Base-by-base conservation (phyloP, 2,797 vertebrate genomes). In the Amphiprion clarkii region DNA sequence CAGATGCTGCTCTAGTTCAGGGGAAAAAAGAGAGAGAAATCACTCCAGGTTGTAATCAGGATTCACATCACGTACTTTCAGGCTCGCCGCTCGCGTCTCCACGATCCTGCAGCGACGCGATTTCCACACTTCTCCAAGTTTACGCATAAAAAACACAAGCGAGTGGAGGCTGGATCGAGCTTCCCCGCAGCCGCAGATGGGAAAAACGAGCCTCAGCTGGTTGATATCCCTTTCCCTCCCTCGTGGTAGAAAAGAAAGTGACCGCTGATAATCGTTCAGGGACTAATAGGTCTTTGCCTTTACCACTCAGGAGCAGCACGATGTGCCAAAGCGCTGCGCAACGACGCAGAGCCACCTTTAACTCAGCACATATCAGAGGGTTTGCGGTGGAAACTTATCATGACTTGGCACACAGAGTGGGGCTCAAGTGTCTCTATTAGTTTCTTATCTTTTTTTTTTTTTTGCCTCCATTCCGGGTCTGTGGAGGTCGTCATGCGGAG, bases 31-130 rank as follows among this genome's bases (percentile, higher is more conserved):
- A 3, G 36, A 51, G 27, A 49, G 1, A 58, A 36, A 63, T 46
- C 54, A 72, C 54, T 84, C 79, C 78, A 25, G 16, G 65, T 56
- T 66, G 81, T 68, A 87, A 83, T 91, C 88, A 68, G 93, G 83
- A 95, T 96, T 94, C 95, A 85, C 84, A 88, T 87, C 96, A 96
- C 94, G 95, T 93, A 90, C 89, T 87, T 87, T 57, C 54, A 60
- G 57, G 12, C 65, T 83, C 57, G 55, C 76, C 59, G 75, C 52
- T 81, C 75, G 42, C 69, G 62, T 61, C 76, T 76, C 74, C 31
- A 29, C 65, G 77, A 75, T 56, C 64, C 78, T 70, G 84, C 82
- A 63, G 76, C 76, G 65, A 71, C 71, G 71, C 76, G 40, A 70
- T 81, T 87, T 71, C 64, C 44, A n/a, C 84, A 83, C 79, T 76